Evolutionary conservation across 2,113 vertebrate genomes (phyloP), one percentile per base, ranked within the genome.

Genomic region (Phodopus roborovskii): DNA sequence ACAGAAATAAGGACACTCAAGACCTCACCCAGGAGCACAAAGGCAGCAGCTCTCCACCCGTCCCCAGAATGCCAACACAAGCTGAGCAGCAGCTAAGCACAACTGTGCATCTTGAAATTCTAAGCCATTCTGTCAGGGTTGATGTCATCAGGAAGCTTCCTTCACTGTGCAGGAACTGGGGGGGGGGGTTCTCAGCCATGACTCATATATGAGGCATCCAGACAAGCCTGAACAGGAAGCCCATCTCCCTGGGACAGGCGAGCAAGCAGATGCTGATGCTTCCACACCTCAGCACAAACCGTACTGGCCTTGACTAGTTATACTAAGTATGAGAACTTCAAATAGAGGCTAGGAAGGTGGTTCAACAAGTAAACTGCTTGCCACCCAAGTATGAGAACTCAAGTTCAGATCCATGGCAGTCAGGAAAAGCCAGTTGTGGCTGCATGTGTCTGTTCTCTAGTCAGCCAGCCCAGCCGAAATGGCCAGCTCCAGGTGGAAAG

Each of bases 211-310:
- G 50, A 45, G 78, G 82, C 90, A 75, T 0, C 60, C 26, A 92
- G 88, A 60, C 64, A 85, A 66, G 66, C 86, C 39, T 0, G 1
- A 45, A 83, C 15, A 83, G 45, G 87, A 91, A 89, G 22, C 89
- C 45, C 3, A 56, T 79, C 92, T 96, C 83, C 68, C 89, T 7
- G 26, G n/a, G 30, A 88, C 62, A 70, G 58, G 53, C 95, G 58
- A 60, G 19, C 20, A 22, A 88, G 39, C 78, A 48, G 77, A 94
- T 45, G 39, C 66, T 68, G 36, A 81, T 85, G 91, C 24, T 64
- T 90, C 73, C 77, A 88, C 33, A 60, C 75, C 62, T 86, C 24
- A 30, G 62, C 73, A 74, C 11, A 92, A 68, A 74, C 11, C 91
- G 88, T 0, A 22, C 81, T 28, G 22, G 81, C 64, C 77, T 85